phyloP scores from a whole-genome alignment of 2,113 vertebrate genomes.

The Xiphophorus hellerii region DNA sequence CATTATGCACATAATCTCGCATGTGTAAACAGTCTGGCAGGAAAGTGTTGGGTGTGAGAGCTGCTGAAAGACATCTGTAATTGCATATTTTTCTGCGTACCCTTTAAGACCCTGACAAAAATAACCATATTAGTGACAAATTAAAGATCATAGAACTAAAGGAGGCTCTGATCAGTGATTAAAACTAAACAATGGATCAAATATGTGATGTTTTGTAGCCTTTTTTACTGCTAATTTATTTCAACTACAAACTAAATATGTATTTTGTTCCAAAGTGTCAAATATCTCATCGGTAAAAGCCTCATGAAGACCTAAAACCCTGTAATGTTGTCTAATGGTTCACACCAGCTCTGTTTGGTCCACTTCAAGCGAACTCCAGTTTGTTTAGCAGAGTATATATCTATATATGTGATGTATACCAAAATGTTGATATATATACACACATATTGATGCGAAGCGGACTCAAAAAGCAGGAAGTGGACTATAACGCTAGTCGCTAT shows the following conservation, averaged over 20 bases:
- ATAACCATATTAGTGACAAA: neutral
- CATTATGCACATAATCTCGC: slow-evolving; percentile 63
- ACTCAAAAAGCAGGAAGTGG: no score
- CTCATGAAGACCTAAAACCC: neutral
- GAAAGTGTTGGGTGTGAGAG: slow-evolving; percentile 40
- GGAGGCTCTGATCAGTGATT: neutral
- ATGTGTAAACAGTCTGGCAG: slow-evolving; percentile 57
- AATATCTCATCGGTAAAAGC: no score
- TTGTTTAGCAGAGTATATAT: no score
- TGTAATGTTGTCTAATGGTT: neutral
- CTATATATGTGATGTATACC: no score
- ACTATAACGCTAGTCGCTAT: no score
- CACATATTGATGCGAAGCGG: no score
- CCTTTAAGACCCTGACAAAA: neutral
- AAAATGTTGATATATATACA: no score
- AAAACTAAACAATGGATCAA: neutral
- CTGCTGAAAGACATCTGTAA: slow-evolving; percentile 26
- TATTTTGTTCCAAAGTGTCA: neutral
- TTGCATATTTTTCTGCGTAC: neutral
- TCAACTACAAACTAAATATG: neutral
- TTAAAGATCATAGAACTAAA: neutral
- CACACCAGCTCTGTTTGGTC: no score
- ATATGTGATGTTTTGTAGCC: neutral
- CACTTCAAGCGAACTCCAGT: no score
- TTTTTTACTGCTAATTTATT: neutral